These are phyloP conservation scores for Coremacera marginata DNA, from an alignment of 2,888 invertebrate genomes.

Conservation along the genomic window DNA sequence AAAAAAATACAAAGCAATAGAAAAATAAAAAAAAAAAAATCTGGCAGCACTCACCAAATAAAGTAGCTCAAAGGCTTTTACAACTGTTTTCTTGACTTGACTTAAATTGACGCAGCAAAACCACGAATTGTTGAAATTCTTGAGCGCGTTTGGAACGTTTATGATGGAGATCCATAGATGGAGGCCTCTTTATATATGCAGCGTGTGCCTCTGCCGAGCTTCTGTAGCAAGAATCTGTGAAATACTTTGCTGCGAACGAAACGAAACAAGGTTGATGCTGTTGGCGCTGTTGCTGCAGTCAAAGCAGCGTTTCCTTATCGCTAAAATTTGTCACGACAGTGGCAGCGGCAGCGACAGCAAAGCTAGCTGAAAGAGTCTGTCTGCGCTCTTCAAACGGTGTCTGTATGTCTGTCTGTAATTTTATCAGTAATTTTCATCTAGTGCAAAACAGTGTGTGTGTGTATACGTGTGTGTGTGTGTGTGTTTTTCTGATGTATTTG, in stretches of 20 bases:
- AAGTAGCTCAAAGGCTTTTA: conserved; percentile 18
- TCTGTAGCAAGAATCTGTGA: background rate
- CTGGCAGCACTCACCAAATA: conserved; percentile 28
- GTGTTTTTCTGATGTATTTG: background rate
- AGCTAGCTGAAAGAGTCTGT: background rate
- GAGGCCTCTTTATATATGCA: conserved; percentile 48
- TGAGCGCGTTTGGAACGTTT: conserved; percentile 49
- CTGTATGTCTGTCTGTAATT: background rate
- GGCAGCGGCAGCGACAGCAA: background rate
- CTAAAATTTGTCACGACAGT: background rate
- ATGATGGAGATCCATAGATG: conserved; percentile 47
- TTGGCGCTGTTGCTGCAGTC: background rate
- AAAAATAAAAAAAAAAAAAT: background rate
- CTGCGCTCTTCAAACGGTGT: background rate
- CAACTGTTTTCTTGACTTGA: background rate
- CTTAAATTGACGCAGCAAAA: background rate
- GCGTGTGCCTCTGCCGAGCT: conserved; percentile 4
- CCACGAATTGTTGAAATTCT: conserved; percentile 3
- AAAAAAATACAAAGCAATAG: background rate
- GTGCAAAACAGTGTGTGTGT: background rate
- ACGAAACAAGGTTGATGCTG: conserved; percentile 12
- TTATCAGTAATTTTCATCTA: too few relatives aligned
- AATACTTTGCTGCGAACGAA: background rate
- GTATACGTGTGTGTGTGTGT: background rate
- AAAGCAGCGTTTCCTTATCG: background rate